Evolutionary conservation across 2,888 invertebrate species (phyloP), one percentile per base, ranked within the genome.

Genomic region (Timema podura): DNA sequence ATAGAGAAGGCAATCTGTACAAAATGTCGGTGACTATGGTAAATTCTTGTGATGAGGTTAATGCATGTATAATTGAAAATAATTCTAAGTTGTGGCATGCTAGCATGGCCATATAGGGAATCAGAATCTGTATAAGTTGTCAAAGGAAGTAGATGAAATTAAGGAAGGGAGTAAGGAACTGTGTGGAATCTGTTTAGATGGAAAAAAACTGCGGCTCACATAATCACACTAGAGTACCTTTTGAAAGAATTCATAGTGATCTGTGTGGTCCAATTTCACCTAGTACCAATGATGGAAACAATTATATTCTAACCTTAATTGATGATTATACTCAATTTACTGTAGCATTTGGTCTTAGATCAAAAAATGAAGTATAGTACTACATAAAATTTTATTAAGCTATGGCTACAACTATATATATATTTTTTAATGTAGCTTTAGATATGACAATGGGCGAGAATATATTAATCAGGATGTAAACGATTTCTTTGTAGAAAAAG

Each of bases 291-390:
- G n/a, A n/a, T n/a, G n/a, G n/a, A n/a, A n/a, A n/a, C n/a, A n/a
- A n/a, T n/a, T n/a, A n/a, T n/a, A n/a, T n/a, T n/a, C n/a, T n/a
- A n/a, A n/a, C n/a, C n/a, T 5, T 59, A 8, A 59, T 59, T 15
- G 59, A 59, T 59, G 59, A 59, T 11, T 59, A 59, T 59, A 59
- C 59, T 59, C 59, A 59, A 44, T 59, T 59, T 44, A 59, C 59
- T 59, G 15, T 59, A 9, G 16, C 15, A 59, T 59, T 59, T 16
- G 59, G 59, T 15, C 11, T 59, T 8, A 59, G 11, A 11, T 15
- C 59, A 15, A 59, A 59, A 15, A 44, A 16, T 7, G 59, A 59
- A 59, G 59, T 59, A 7, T 15, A 5, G 30, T 44, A 59, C 30
- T 59, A 59, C 30, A 59, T 59, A 8, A 59, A 59, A 59, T 59